Conservation (phyloP, 2,113 vertebrate species). For the Tragulus kanchil region DNA sequence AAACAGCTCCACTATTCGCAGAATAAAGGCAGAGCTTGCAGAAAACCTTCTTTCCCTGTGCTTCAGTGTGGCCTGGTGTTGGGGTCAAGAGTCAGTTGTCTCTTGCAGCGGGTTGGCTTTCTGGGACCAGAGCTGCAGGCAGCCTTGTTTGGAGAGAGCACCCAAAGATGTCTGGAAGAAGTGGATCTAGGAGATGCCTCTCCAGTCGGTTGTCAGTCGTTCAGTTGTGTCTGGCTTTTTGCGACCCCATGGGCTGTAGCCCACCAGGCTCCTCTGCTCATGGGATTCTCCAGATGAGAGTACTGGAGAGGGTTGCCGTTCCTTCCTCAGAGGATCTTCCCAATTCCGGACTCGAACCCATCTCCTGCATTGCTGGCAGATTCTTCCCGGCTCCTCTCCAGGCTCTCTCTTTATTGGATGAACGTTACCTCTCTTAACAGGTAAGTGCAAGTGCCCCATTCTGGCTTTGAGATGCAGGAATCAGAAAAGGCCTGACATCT, state of each 20-base stretch:
- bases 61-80: background rate
- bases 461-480: background rate
- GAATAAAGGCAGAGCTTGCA: background rate
- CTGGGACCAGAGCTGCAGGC: accelerated
- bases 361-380: too few relatives aligned
- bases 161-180: background rate
- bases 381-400: background rate
- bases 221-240: too few relatives aligned
- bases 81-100: background rate
- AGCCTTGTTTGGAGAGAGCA: accelerated
- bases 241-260: too few relatives aligned
- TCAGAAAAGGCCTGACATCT: background rate
- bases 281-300: too few relatives aligned
- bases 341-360: too few relatives aligned
- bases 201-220: too few relatives aligned
- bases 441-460: background rate
- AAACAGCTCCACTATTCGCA: too few relatives aligned
- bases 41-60: background rate
- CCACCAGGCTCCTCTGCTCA: too few relatives aligned
- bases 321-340: too few relatives aligned
- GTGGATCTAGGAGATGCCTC: background rate
- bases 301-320: too few relatives aligned
- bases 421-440: background rate
- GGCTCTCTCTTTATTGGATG: background rate
- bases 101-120: background rate